Conservation (phyloP, 1,140 invertebrate species). For the Formica exsecta region DNA sequence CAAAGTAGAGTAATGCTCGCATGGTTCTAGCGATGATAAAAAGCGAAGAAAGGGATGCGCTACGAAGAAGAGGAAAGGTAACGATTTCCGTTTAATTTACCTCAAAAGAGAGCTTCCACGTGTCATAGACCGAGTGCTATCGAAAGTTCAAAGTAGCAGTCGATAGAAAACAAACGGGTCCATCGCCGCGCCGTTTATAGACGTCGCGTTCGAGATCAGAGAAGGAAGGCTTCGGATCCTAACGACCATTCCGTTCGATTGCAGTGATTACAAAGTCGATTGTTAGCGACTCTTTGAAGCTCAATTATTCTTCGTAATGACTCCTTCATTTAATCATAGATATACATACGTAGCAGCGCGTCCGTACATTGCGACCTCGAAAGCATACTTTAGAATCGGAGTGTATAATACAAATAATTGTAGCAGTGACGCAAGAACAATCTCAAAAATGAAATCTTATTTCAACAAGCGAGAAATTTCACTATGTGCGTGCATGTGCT, state of each 20-base stretch:
- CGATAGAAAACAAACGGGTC: slow-evolving; percentile 72
- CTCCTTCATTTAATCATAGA: slow-evolving; percentile 50
- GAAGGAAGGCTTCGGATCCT: slow-evolving; percentile 37
- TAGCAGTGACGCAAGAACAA: background rate
- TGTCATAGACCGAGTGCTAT: slow-evolving; percentile 53
- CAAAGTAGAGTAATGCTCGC: background rate
- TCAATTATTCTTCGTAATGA: slow-evolving; percentile 57
- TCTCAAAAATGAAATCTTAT: background rate
- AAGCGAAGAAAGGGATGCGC: background rate
- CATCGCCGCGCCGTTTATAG: slow-evolving; percentile 62
- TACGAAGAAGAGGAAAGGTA: slow-evolving; percentile 40
- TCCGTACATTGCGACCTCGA: slow-evolving; percentile 12
- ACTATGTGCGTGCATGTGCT: background rate
- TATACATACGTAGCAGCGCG: slow-evolving; percentile 3
- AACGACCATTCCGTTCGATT: slow-evolving; percentile 54
- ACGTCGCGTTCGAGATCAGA: slow-evolving; percentile 66
- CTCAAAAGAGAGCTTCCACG: slow-evolving; percentile 70
- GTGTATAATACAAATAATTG: background rate
- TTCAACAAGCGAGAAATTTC: background rate
- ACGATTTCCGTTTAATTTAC: slow-evolving; percentile 73
- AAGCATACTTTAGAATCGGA: slow-evolving; percentile 10
- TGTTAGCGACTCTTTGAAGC: slow-evolving; percentile 65
- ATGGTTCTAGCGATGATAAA: slow-evolving; percentile 1
- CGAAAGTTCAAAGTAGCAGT: slow-evolving; percentile 65
- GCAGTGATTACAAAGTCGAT: slow-evolving; percentile 72